Percentiles rank a stretch among this genome's conserved stretches.
Evolutionary conservation across 2,113 vertebrate species (phyloP).

Genomic region (Lycaon pictus): DNA sequence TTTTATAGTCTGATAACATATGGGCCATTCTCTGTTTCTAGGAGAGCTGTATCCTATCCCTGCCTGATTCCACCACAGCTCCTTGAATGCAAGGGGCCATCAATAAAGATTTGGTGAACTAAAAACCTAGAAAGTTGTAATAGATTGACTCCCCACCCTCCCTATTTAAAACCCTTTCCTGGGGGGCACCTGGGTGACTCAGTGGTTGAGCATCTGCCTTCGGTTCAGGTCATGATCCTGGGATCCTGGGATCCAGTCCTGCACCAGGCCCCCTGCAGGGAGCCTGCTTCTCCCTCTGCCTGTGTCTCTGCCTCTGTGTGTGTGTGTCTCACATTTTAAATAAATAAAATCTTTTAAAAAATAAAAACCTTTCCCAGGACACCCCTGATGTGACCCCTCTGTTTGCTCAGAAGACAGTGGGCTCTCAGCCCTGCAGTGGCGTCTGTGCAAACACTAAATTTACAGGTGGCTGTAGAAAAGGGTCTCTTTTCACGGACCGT

Average conservation of each 20-base stretch:
- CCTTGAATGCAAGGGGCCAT: not conserved
- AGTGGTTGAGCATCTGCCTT: too few species aligned
- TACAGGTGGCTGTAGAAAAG: not conserved
- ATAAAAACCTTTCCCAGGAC: not conserved
- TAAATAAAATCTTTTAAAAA: too few species aligned
- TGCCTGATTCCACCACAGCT: not conserved
- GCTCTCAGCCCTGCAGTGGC: rapidly evolving
- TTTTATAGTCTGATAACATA: not conserved
- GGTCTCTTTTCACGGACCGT: not conserved
- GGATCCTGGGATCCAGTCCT: too few species aligned
- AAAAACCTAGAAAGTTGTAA: not conserved
- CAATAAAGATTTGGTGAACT: not conserved
- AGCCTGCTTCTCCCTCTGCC: too few species aligned
- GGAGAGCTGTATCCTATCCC: not conserved
- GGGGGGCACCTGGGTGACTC: too few species aligned
- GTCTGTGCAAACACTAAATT: not conserved
- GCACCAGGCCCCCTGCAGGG: too few species aligned
- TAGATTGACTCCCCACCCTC: not conserved
- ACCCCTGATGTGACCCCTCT: rapidly evolving
- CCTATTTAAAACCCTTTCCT: not conserved
- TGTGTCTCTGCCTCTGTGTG: too few species aligned
- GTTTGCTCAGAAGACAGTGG: not conserved
- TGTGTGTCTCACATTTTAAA: too few species aligned
- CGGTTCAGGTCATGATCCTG: too few species aligned
- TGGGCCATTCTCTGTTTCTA: not conserved